These are phyloP conservation scores for Drosophila bifasciata DNA, from an alignment of 1,140 invertebrate species.

Conservation along the genomic window DNA sequence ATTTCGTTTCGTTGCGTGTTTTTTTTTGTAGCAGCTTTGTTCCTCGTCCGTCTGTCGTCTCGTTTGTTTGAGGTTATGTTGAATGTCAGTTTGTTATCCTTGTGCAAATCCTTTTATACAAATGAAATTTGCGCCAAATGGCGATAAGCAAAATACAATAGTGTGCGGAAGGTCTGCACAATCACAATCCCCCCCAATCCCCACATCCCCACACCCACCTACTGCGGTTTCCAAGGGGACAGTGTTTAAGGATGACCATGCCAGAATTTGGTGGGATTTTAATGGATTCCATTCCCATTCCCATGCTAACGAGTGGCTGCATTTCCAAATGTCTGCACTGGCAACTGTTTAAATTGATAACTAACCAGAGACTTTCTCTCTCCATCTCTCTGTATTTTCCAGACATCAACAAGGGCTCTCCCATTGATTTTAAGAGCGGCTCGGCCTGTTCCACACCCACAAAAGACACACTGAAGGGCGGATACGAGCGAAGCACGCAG, in stretches of 20 bases:
- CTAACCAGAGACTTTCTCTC: no score
- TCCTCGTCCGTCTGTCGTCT: constrained; percentile 44
- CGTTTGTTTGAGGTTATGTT: constrained; percentile 82
- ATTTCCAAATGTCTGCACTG: neutral
- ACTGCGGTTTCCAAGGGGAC: constrained; percentile 29
- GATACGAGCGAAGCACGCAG: constrained; percentile 87
- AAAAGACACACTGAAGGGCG: constrained; percentile 86
- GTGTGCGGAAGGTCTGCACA: constrained; percentile 24
- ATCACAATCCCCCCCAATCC: no score
- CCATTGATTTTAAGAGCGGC: constrained; percentile 91
- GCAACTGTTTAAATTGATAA: constrained; percentile 20
- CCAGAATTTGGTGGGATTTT: constrained; percentile 52
- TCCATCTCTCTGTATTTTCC: constrained; percentile 61
- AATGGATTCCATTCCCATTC: constrained; percentile 33
- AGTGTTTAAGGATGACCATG: constrained; percentile 1
- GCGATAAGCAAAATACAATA: constrained; percentile 81
- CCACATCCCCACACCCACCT: neutral
- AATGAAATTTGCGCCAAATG: constrained; percentile 82
- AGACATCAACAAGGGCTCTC: constrained; percentile 94
- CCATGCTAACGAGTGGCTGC: no score
- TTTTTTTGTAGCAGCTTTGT: constrained; percentile 44
- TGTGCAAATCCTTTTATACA: constrained; percentile 83
- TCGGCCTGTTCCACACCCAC: constrained; percentile 84
- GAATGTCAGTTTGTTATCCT: constrained; percentile 81
- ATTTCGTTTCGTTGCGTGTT: constrained; percentile 37